Percentiles rank a stretch among this genome's conserved stretches.
phyloP scores from a whole-genome alignment of 1,140 invertebrate species.

The Galleria mellonella region DNA sequence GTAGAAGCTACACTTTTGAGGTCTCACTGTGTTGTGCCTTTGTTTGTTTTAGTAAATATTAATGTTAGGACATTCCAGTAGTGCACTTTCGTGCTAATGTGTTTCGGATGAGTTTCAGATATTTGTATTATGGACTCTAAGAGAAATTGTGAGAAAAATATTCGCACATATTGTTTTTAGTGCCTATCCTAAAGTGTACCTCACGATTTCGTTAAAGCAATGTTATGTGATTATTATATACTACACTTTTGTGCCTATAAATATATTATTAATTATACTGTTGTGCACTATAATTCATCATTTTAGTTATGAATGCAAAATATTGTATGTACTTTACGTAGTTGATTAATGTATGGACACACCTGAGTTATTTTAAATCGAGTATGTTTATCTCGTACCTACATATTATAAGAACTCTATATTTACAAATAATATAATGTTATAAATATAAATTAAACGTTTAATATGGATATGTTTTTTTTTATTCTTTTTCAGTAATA shows the following conservation, averaged over 20 bases:
- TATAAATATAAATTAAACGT: conserved; percentile 72
- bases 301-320: conserved; percentile 50
- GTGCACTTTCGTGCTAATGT: conserved; percentile 46
- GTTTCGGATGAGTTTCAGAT: conserved; percentile 19
- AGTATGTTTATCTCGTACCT: conserved; percentile 63
- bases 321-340: conserved; percentile 52
- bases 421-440: conserved; percentile 74
- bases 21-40: conserved; percentile 66
- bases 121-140: conserved; percentile 1
- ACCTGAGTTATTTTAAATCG: conserved; percentile 56
- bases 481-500: neutral
- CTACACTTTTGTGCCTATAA: conserved; percentile 64
- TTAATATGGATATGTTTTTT: conserved; percentile 42
- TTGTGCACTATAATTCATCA: conserved; percentile 50
- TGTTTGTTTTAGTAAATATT: conserved; percentile 57
- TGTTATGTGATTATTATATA: conserved; percentile 63
- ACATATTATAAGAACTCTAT: conserved; percentile 69
- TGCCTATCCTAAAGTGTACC: conserved; percentile 31
- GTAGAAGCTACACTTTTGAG: conserved; percentile 51
- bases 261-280: conserved; percentile 47
- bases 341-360: conserved; percentile 52
- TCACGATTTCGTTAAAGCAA: conserved; percentile 59
- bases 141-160: neutral
- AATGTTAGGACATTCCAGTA: conserved; percentile 69
- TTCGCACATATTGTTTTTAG: neutral